Conservation (phyloP, 2,113 vertebrate genomes). For the Urocynchramus pylzowi region DNA sequence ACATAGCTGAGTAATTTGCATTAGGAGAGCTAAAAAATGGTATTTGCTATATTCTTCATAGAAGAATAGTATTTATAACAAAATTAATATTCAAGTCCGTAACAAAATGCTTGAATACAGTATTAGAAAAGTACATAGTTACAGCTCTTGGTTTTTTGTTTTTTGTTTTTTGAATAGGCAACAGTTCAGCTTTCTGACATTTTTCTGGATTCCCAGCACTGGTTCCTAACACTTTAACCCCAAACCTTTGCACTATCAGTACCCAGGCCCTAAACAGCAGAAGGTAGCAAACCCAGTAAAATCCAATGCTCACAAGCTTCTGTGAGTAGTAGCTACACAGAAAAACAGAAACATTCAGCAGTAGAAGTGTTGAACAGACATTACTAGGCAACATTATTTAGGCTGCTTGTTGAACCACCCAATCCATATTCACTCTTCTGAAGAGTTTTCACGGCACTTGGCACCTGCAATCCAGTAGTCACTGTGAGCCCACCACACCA, state of each 20-base stretch:
- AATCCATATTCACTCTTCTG: constrained; percentile 83
- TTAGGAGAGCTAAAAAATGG: background rate
- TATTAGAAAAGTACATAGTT: constrained; percentile 41
- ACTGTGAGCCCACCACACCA: constrained; percentile 90
- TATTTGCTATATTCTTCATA: constrained; percentile 20
- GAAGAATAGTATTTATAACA: background rate
- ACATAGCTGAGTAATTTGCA: background rate
- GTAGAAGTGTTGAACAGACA: background rate
- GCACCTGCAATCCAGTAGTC: constrained; percentile 88
- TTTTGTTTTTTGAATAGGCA: constrained; percentile 1
- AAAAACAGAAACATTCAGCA: constrained; percentile 21
- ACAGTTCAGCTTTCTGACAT: background rate
- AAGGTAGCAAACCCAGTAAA: constrained; percentile 29
- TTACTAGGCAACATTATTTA: constrained; percentile 80
- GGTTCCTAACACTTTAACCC: constrained; percentile 4
- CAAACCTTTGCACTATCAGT: constrained; percentile 1
- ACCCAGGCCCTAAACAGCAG: constrained; percentile 45
- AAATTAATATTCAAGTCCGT: constrained; percentile 7
- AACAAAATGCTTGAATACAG: constrained; percentile 52
- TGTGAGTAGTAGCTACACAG: constrained; percentile 36
- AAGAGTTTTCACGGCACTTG: constrained; percentile 83
- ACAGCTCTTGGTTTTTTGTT: background rate
- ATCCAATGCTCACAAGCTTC: constrained; percentile 35
- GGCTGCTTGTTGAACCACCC: constrained; percentile 77
- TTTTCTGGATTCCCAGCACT: background rate